These are phyloP conservation scores for Hyposmocoma kahamanoa DNA, from an alignment of 1,140 invertebrate genomes.

Conservation along the genomic window DNA sequence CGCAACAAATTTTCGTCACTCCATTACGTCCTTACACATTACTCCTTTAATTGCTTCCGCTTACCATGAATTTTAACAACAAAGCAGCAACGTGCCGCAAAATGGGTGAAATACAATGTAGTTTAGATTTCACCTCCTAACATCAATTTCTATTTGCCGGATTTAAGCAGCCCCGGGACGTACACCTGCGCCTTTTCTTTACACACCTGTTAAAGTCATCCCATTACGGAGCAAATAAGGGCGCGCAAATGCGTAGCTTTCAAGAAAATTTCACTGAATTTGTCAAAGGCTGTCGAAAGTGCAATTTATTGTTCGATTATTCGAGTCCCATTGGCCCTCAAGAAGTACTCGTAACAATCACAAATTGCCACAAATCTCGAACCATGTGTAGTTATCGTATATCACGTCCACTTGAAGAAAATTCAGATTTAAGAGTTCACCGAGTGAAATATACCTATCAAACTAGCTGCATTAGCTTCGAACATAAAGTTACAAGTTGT, in stretches of 20 bases:
- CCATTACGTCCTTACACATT: slow-evolving; percentile 64
- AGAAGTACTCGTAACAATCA: too few species aligned
- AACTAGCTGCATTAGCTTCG: slow-evolving; percentile 8
- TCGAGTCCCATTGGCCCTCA: too few species aligned
- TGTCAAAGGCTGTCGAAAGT: neutral
- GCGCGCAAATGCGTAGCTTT: neutral
- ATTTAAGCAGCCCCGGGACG: slow-evolving; percentile 32
- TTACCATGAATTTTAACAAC: slow-evolving; percentile 63
- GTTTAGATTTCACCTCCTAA: slow-evolving; percentile 48
- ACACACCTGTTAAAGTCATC: slow-evolving; percentile 29
- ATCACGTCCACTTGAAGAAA: slow-evolving; percentile 3
- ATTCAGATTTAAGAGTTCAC: slow-evolving; percentile 3
- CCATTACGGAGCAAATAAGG: slow-evolving; percentile 13
- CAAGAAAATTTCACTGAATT: slow-evolving; percentile 2
- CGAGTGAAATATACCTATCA: slow-evolving; percentile 15
- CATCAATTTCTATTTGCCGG: slow-evolving; percentile 60
- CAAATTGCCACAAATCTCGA: too few species aligned
- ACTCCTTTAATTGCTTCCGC: slow-evolving; percentile 60
- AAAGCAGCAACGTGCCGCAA: slow-evolving; percentile 46
- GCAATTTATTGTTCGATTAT: slow-evolving; percentile 2
- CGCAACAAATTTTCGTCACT: slow-evolving; percentile 61
- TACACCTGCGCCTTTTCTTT: slow-evolving; percentile 48
- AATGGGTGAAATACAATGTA: slow-evolving; percentile 56
- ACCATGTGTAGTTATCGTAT: neutral
- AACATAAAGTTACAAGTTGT: slow-evolving; percentile 19